Percentiles rank a stretch among this genome's conserved stretches.
Evolutionary conservation across 1,140 invertebrate species (phyloP).

Genomic region (Callitettix versicolor): DNA sequence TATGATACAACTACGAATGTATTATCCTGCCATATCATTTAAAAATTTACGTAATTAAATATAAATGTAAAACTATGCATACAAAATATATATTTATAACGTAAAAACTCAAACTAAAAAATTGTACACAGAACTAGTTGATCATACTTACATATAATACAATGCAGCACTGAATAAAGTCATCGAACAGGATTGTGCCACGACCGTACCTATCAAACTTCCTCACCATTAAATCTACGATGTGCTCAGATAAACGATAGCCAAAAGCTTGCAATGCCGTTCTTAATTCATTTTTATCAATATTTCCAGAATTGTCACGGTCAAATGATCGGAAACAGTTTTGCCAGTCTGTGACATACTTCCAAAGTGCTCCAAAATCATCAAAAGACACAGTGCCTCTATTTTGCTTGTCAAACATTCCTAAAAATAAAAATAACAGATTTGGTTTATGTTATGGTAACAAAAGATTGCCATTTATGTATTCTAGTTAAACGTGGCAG

Average conservation of each 20-base stretch:
- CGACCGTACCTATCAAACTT: conserved; percentile 89
- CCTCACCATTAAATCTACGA: conserved; percentile 70
- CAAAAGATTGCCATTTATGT: too few species aligned
- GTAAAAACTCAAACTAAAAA: too few species aligned
- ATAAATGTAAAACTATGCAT: too few species aligned
- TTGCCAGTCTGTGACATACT: conserved; percentile 96
- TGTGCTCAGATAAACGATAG: conserved; percentile 73
- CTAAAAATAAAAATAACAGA: conserved; percentile 25
- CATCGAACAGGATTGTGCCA: conserved; percentile 90
- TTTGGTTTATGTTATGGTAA: too few species aligned
- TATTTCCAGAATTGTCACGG: conserved; percentile 86
- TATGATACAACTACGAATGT: too few species aligned
- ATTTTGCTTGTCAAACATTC: conserved; percentile 90
- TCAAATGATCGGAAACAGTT: conserved; percentile 92
- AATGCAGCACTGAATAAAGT: conserved; percentile 95
- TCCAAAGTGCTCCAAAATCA: conserved; percentile 92
- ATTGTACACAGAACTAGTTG: too few species aligned
- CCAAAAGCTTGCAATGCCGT: conserved; percentile 86
- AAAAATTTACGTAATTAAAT: too few species aligned
- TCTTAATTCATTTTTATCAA: conserved; percentile 82
- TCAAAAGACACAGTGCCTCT: conserved; percentile 86
- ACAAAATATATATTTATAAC: too few species aligned
- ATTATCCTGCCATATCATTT: too few species aligned
- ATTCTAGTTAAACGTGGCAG: too few species aligned
- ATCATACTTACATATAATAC: conserved; percentile 78